phyloP scores from a whole-genome alignment of 2,888 invertebrate genomes.

The Dyspetes luteomarginatus region DNA sequence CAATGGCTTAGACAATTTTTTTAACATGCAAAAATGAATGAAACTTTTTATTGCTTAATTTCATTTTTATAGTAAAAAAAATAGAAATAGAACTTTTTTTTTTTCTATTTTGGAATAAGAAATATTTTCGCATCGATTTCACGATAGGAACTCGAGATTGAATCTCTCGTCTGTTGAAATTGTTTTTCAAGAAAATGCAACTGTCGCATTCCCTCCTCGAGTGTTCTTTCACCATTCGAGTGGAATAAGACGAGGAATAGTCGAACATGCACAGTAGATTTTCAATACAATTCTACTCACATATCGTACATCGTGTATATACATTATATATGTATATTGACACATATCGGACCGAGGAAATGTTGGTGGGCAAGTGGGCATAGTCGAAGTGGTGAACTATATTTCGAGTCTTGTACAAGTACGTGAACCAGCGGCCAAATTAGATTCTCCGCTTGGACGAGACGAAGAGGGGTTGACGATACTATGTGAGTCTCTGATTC shows the following conservation, averaged over 20 bases:
- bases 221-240: conserved; percentile 63
- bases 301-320: conserved; percentile 1
- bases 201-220: conserved; percentile 20
- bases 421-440: conserved; percentile 48
- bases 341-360: not conserved
- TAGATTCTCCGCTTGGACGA: conserved; percentile 61
- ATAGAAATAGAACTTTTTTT: not conserved
- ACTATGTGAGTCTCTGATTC: conserved; percentile 48
- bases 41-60: not conserved
- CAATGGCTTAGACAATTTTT: not conserved
- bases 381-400: conserved; percentile 18
- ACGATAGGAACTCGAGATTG: not conserved
- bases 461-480: conserved; percentile 28
- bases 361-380: not conserved
- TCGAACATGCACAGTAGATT: conserved; percentile 11
- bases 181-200: conserved; percentile 9
- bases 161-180: conserved; percentile 5
- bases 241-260: conserved; percentile 55
- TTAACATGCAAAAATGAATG: not conserved
- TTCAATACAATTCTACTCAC: conserved; percentile 11
- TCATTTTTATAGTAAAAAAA: not conserved
- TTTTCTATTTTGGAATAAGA: not conserved
- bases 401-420: conserved; percentile 14
- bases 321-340: not conserved
- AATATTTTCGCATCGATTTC: not conserved